Conservation (phyloP, 1,140 invertebrate species). For the Cardiocondyla obscurior region DNA sequence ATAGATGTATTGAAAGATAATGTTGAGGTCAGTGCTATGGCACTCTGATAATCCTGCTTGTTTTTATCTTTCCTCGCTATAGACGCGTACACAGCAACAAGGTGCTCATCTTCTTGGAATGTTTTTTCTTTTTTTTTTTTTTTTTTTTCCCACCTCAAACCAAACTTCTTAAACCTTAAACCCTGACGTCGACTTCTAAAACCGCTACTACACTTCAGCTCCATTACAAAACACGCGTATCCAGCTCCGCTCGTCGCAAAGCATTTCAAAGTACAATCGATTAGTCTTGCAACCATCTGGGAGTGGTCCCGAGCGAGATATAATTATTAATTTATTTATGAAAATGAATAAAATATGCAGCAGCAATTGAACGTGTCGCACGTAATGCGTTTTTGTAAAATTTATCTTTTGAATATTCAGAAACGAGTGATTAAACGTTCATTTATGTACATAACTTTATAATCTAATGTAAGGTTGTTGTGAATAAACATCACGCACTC, state of each 20-base stretch:
- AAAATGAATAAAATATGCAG: background rate
- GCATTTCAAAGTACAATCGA: background rate
- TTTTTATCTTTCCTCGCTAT: background rate
- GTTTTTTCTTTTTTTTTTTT: too few species aligned
- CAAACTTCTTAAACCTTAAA: background rate
- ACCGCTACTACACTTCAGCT: background rate
- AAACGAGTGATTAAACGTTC: too few species aligned
- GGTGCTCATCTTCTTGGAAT: background rate
- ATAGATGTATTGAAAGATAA: constrained; percentile 15
- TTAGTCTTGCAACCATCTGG: too few species aligned
- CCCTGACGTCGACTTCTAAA: background rate
- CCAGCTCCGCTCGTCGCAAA: background rate
- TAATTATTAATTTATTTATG: background rate
- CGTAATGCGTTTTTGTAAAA: background rate
- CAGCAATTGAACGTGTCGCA: background rate
- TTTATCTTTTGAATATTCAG: background rate
- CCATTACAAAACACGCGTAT: background rate
- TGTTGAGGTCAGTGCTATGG: background rate
- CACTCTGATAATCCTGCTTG: constrained; percentile 9
- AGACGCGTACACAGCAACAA: background rate
- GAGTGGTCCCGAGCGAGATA: too few species aligned
- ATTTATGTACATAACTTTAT: background rate
- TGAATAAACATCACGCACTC: background rate
- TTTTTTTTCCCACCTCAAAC: too few species aligned
- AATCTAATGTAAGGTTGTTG: background rate